Percentiles rank a stretch among this genome's conserved stretches.
These are phyloP conservation scores for Clarias macrocephalus DNA, from an alignment of 2,113 vertebrate species.

Conservation along the genomic window DNA sequence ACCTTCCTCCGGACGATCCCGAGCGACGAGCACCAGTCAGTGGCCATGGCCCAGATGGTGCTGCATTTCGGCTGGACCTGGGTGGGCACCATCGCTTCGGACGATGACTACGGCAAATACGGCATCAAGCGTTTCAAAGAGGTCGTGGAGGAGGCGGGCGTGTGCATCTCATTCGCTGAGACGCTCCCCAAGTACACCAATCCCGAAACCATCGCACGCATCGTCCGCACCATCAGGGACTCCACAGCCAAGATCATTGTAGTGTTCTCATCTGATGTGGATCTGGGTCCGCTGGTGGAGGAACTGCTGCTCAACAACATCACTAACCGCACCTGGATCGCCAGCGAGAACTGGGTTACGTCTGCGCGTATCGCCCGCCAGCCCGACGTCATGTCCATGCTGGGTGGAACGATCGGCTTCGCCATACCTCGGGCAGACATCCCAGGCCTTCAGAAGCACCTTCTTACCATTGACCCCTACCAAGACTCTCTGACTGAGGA, in stretches of 20 bases:
- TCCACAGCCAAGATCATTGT: constrained; percentile 81
- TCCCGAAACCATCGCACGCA: constrained; percentile 69
- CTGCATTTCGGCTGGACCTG: constrained; percentile 83
- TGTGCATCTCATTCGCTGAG: constrained; percentile 84
- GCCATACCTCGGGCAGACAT: constrained; percentile 74
- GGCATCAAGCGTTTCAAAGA: constrained; percentile 83
- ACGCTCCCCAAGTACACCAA: constrained; percentile 78
- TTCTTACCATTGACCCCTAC: constrained; percentile 73
- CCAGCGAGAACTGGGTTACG: constrained; percentile 83
- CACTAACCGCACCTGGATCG: constrained; percentile 80
- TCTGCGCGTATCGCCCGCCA: constrained; percentile 75
- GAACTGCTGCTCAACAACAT: constrained; percentile 76
- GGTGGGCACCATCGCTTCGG: constrained; percentile 79
- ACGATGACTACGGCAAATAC: constrained; percentile 86
- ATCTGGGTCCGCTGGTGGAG: constrained; percentile 75
- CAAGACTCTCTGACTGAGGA: constrained; percentile 74
- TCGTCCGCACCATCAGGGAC: constrained; percentile 65
- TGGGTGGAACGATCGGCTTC: constrained; percentile 81
- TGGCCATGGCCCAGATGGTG: constrained; percentile 76
- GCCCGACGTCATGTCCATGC: constrained; percentile 69
- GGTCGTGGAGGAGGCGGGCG: constrained; percentile 73
- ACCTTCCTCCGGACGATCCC: constrained; percentile 78
- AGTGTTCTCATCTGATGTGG: constrained; percentile 82
- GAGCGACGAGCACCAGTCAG: constrained; percentile 74
- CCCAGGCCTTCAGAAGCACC: constrained; percentile 71